These are phyloP conservation scores for Novumbra hubbsi DNA, from an alignment of 2,797 vertebrate genomes.

Conservation along the genomic window DNA sequence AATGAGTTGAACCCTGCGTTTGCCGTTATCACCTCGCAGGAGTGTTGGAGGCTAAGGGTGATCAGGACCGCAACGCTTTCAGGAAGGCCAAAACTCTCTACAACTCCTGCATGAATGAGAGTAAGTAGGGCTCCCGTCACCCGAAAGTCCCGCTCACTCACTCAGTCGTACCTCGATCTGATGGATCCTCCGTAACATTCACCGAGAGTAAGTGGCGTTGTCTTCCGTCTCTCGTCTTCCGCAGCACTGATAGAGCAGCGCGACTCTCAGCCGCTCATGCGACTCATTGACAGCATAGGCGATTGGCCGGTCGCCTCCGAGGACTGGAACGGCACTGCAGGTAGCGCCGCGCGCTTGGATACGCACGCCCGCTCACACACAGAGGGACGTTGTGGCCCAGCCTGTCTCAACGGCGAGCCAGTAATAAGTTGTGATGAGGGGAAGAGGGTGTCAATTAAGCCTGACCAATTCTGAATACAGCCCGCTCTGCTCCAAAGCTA, in stretches of 20 bases:
- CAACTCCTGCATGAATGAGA: slow-evolving; percentile 94
- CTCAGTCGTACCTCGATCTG: not conserved
- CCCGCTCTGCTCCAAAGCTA: slow-evolving; percentile 41
- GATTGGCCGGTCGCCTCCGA: slow-evolving; percentile 91
- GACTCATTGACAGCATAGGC: slow-evolving; percentile 79
- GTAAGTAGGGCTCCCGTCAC: slow-evolving; percentile 69
- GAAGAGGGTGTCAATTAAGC: slow-evolving; percentile 42
- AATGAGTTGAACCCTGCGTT: not conserved
- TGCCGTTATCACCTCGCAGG: slow-evolving; percentile 70
- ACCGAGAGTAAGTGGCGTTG: not conserved
- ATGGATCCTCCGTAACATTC: not conserved
- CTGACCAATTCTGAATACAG: slow-evolving; percentile 58
- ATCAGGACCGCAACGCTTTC: slow-evolving; percentile 85
- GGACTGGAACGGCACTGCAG: slow-evolving; percentile 82
- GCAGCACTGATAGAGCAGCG: slow-evolving; percentile 88
- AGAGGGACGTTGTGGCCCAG: slow-evolving; percentile 46
- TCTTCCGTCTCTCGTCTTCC: slow-evolving; percentile 9
- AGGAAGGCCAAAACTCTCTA: slow-evolving; percentile 91
- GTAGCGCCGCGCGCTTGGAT: slow-evolving; percentile 61
- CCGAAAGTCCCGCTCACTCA: not conserved
- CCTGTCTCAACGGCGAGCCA: not conserved
- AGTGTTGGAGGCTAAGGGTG: slow-evolving; percentile 80
- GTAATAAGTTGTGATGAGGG: not conserved
- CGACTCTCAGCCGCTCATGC: slow-evolving; percentile 86
- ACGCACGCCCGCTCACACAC: not conserved